A percentile compares a stretch with the other conserved stretches of the same genome.
phyloP scores from a whole-genome alignment of 2,113 vertebrate species.

The Ceuthmochares aereus region DNA sequence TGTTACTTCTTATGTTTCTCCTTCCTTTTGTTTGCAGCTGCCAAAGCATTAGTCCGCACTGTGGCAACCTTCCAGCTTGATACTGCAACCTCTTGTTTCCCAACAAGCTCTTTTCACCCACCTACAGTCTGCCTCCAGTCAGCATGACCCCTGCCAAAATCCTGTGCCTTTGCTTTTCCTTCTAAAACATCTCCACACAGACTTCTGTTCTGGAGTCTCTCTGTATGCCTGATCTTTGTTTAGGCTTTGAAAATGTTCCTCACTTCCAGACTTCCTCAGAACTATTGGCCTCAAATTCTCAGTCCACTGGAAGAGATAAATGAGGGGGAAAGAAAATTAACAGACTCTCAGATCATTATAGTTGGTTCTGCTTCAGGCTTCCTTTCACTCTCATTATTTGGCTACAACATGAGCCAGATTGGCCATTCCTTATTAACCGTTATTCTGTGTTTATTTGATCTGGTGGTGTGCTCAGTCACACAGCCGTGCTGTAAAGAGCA shows the following conservation, averaged over 20 bases:
- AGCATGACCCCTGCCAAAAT: conserved; percentile 36
- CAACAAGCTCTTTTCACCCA: conserved; percentile 29
- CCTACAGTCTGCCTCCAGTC: neutral
- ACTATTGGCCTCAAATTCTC: neutral
- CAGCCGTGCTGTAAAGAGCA: neutral
- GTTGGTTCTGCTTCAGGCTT: conserved; percentile 42
- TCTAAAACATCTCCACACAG: neutral
- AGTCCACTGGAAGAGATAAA: neutral
- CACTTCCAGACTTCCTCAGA: neutral
- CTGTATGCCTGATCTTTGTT: neutral
- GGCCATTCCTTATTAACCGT: neutral
- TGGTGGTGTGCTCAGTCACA: neutral
- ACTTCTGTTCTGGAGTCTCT: neutral
- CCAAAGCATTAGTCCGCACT: conserved; percentile 51
- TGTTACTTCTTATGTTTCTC: neutral
- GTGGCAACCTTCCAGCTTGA: conserved; percentile 53
- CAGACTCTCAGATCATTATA: neutral
- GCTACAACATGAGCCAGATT: neutral
- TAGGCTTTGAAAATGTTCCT: neutral
- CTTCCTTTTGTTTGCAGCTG: conserved; percentile 27
- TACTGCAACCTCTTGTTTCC: conserved; percentile 32
- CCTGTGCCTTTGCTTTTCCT: neutral
- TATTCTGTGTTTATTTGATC: neutral
- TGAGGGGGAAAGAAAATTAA: neutral
- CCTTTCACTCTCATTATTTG: conserved; percentile 38